phyloP scores from a whole-genome alignment of 2,113 vertebrate genomes.

The Eira barbara region DNA sequence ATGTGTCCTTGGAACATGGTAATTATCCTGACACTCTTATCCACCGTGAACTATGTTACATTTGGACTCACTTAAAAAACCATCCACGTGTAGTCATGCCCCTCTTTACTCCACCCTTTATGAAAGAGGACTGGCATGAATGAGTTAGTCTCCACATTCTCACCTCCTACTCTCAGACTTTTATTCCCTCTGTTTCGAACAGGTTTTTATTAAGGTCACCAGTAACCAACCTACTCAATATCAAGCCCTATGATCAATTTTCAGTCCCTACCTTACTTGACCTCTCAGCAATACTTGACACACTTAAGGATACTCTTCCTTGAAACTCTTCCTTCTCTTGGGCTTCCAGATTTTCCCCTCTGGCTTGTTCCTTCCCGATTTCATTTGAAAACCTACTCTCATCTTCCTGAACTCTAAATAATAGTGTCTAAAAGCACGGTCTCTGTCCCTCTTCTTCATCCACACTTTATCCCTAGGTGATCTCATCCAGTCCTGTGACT shows the following conservation, averaged over 20 bases:
- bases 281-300: background rate
- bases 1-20: conserved; percentile 68
- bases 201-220: conserved; percentile 29
- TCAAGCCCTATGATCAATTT: background rate
- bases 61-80: conserved; percentile 56
- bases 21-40: conserved; percentile 65
- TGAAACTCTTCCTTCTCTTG: conserved; percentile 17
- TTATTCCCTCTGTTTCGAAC: conserved; percentile 6
- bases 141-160: conserved; percentile 32
- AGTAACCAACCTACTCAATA: background rate
- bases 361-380: background rate
- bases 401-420: background rate
- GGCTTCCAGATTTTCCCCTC: background rate
- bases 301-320: background rate
- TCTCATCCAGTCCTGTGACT: background rate
- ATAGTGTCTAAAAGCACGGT: background rate
- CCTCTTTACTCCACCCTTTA: conserved; percentile 25
- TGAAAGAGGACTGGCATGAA: conserved; percentile 6
- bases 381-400: background rate
- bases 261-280: background rate
- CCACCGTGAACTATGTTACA: conserved; percentile 44
- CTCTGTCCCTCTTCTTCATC: background rate
- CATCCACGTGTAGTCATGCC: conserved; percentile 46
- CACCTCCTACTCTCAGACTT: conserved; percentile 8
- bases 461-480: background rate